Evolutionary conservation across 1,140 invertebrate genomes (phyloP).

Genomic region (Nixonia krombeini): DNA sequence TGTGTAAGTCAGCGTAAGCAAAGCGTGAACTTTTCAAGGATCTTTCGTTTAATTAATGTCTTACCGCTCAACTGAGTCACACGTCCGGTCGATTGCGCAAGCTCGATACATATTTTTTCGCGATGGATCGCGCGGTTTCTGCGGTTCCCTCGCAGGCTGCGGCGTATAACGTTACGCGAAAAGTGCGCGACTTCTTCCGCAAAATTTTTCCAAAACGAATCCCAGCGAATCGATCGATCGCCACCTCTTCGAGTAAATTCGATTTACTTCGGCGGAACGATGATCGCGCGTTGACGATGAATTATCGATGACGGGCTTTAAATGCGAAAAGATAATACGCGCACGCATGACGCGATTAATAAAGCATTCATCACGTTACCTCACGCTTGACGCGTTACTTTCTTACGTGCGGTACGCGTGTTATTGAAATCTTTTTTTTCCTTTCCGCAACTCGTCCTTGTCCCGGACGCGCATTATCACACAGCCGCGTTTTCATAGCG

Average conservation of each 20-base stretch:
- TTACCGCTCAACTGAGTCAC: background rate
- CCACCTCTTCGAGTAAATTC: no score
- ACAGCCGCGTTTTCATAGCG: no score
- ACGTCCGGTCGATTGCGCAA: background rate
- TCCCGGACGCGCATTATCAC: background rate
- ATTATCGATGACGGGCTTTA: no score
- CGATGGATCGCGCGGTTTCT: background rate
- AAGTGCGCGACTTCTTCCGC: no score
- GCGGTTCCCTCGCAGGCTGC: background rate
- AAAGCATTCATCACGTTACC: background rate
- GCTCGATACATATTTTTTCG: background rate
- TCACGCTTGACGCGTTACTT: background rate
- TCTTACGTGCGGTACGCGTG: background rate
- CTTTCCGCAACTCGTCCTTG: constrained; percentile 4
- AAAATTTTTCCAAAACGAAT: no score
- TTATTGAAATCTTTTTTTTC: constrained; percentile 1
- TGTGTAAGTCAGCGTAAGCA: background rate
- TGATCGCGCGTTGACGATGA: no score
- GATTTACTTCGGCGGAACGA: no score
- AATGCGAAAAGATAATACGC: no score
- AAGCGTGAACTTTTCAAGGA: constrained; percentile 5
- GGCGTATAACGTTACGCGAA: background rate
- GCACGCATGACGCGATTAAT: background rate
- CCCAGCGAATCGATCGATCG: no score
- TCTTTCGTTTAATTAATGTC: background rate